phyloP scores from a whole-genome alignment of 1,140 invertebrate genomes.

The Diorhabda sublineata region DNA sequence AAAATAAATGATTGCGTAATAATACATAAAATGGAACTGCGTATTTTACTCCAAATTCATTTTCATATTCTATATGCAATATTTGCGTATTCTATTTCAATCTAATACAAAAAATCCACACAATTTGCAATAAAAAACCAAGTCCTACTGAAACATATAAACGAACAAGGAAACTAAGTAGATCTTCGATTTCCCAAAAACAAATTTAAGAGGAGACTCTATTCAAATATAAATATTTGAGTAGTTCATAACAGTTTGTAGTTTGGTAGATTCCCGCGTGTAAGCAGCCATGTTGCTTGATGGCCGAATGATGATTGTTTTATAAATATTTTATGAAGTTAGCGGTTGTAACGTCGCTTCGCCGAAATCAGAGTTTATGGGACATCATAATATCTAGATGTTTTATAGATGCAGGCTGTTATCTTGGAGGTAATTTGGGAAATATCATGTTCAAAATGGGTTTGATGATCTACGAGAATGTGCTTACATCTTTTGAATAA shows the following conservation, averaged over 20 bases:
- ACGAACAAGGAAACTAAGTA: slow-evolving; percentile 16
- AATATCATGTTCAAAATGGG: slow-evolving; percentile 41
- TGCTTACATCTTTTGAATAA: slow-evolving; percentile 39
- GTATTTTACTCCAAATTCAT: no score
- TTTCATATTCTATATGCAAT: no score
- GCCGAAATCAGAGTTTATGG: slow-evolving; percentile 48
- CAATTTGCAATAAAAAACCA: slow-evolving; percentile 14
- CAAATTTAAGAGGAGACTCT: slow-evolving; percentile 47
- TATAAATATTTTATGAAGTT: slow-evolving; percentile 46
- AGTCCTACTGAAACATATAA: slow-evolving; percentile 9
- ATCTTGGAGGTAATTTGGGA: slow-evolving; percentile 39
- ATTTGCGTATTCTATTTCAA: not conserved
- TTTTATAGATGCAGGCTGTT: slow-evolving; percentile 44
- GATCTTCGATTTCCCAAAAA: slow-evolving; percentile 35
- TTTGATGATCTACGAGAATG: slow-evolving; percentile 38
- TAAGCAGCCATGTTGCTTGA: slow-evolving; percentile 47
- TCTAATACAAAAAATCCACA: not conserved
- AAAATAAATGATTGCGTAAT: no score
- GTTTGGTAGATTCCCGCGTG: slow-evolving; percentile 39
- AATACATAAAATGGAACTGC: no score
- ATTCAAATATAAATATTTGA: slow-evolving; percentile 50
- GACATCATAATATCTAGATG: slow-evolving; percentile 47
- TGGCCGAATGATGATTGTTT: slow-evolving; percentile 50
- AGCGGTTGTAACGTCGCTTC: slow-evolving; percentile 30
- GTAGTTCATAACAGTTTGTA: slow-evolving; percentile 47